A percentile compares a stretch with the other conserved stretches of the same genome.
Evolutionary conservation across 2,888 invertebrate genomes (phyloP).

Genomic region (Tachina grossa): DNA sequence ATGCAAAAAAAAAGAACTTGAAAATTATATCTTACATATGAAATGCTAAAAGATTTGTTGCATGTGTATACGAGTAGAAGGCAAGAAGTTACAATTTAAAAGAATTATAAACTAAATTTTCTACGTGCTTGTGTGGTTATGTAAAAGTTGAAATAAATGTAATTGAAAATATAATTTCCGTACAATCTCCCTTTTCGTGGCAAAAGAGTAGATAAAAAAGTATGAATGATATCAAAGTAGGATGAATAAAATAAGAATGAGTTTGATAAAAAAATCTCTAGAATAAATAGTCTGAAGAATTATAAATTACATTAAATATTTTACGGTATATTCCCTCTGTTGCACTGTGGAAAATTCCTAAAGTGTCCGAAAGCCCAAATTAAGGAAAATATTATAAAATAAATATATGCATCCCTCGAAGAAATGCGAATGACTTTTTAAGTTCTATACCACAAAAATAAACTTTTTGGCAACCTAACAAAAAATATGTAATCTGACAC

Average conservation of each 20-base stretch:
- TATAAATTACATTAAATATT: too few relatives aligned
- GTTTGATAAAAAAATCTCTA: not conserved
- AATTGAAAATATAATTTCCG: constrained; percentile 75
- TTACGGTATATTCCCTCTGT: too few relatives aligned
- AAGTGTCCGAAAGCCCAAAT: too few relatives aligned
- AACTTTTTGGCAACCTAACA: too few relatives aligned
- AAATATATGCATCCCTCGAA: too few relatives aligned
- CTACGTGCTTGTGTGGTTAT: constrained; percentile 72
- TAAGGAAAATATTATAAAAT: too few relatives aligned
- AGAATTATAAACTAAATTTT: constrained; percentile 50
- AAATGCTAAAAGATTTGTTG: constrained; percentile 14
- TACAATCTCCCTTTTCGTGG: constrained; percentile 72
- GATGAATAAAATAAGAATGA: not conserved
- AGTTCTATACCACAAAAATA: too few relatives aligned
- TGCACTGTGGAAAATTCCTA: too few relatives aligned
- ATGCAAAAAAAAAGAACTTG: constrained; percentile 22
- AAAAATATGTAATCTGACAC: too few relatives aligned
- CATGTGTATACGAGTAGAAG: not conserved
- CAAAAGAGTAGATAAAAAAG: constrained; percentile 14
- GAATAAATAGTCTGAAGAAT: too few relatives aligned
- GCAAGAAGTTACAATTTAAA: constrained; percentile 13
- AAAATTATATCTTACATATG: constrained; percentile 50
- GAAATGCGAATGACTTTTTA: too few relatives aligned
- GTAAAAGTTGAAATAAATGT: constrained; percentile 72
- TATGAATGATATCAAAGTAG: not conserved